Conservation (phyloP, 2,888 invertebrate species). For the Chrysolina haemoptera region DNA sequence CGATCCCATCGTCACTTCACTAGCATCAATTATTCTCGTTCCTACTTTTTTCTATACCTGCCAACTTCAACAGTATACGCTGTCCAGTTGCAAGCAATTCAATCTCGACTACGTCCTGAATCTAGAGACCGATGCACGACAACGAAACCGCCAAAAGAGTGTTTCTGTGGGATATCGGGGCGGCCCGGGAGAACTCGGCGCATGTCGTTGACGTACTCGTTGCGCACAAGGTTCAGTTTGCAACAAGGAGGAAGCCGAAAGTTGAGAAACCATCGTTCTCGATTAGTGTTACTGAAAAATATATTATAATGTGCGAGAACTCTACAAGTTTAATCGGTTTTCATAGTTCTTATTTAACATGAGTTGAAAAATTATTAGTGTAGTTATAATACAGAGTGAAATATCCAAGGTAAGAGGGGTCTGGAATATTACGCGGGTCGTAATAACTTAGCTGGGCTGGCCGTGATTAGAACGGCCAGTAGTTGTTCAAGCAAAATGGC, state of each 20-base stretch:
- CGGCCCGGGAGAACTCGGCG: background rate
- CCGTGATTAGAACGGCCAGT: background rate
- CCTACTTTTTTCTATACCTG: constrained; percentile 12
- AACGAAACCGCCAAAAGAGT: constrained; percentile 2
- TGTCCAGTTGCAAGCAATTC: background rate
- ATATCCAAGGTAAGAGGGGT: constrained; percentile 7
- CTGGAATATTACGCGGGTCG: background rate
- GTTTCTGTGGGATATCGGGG: constrained; percentile 11
- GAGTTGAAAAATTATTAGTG: constrained; percentile 4
- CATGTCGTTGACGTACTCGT: constrained; percentile 9
- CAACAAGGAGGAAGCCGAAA: background rate
- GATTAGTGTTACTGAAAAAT: constrained; percentile 5
- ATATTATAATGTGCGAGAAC: constrained; percentile 10
- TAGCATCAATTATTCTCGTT: background rate
- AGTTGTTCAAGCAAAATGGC: constrained; percentile 17
- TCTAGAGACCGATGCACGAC: constrained; percentile 8
- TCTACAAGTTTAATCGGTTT: background rate
- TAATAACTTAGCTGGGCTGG: background rate
- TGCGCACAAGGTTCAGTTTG: constrained; percentile 10
- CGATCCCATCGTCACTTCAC: background rate
- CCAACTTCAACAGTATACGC: background rate
- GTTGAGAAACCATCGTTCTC: background rate
- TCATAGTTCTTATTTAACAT: background rate
- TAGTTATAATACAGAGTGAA: background rate
- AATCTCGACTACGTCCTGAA: background rate